Conservation (phyloP, 1,140 invertebrate genomes). For the Pseudomyrmex cubaensis region DNA sequence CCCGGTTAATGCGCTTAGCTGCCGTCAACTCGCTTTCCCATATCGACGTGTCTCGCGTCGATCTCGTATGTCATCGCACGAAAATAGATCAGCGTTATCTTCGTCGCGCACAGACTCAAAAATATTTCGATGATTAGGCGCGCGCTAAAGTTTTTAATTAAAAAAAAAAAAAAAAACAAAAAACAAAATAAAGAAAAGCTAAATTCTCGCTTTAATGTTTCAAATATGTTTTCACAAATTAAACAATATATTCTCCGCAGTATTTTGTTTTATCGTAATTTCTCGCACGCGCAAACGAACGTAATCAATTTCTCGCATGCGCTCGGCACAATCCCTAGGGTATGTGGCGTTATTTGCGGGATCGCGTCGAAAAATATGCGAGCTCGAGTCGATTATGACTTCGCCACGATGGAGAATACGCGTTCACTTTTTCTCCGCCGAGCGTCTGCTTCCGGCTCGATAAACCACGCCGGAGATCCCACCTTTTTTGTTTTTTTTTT, state of each 20-base stretch:
- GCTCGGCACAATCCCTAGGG: slow-evolving; percentile 7
- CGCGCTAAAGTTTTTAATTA: neutral
- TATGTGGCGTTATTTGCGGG: slow-evolving; percentile 19
- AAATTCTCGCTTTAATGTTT: no score
- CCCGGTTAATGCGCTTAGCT: slow-evolving; percentile 58
- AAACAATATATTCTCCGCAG: no score
- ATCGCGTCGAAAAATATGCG: slow-evolving; percentile 37
- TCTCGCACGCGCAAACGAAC: neutral
- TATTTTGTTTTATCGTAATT: neutral
- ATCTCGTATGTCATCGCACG: slow-evolving; percentile 58
- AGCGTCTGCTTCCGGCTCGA: slow-evolving; percentile 35
- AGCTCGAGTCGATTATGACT: slow-evolving; percentile 49
- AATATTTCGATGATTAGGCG: neutral
- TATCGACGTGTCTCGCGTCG: slow-evolving; percentile 64
- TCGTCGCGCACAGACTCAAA: neutral
- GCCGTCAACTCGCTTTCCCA: slow-evolving; percentile 40
- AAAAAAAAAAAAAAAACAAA: neutral
- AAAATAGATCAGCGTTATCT: slow-evolving; percentile 65
- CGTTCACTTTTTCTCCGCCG: neutral
- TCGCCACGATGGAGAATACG: slow-evolving; percentile 9
- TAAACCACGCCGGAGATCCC: slow-evolving; percentile 33
- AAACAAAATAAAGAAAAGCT: neutral
- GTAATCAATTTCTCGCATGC: slow-evolving; percentile 34
- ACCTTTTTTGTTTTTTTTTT: slow-evolving; percentile 23
- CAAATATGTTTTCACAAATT: no score